Evolutionary conservation across 2,113 vertebrate species (phyloP).

Genomic region (Dascyllus trimaculatus): DNA sequence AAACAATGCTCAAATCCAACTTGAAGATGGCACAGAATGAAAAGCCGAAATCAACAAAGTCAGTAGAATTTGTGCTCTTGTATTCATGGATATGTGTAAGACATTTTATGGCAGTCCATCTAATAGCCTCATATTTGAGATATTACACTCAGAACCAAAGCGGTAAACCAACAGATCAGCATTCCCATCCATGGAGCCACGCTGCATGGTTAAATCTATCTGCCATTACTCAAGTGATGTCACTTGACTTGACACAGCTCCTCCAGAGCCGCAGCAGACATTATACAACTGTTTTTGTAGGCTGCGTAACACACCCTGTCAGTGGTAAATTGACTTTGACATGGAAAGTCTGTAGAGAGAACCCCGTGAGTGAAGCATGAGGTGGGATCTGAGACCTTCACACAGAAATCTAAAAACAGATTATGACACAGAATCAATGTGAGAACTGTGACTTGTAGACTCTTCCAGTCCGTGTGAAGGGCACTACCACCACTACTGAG

Average conservation of each 20-base stretch:
- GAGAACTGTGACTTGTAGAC: not conserved
- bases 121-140: not conserved
- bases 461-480: not conserved
- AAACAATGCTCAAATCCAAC: not conserved
- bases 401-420: not conserved
- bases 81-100: no score
- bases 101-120: no score
- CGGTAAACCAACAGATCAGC: not conserved
- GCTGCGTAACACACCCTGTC: not conserved
- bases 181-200: not conserved
- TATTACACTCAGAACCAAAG: conserved; percentile 2
- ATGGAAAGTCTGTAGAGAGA: conserved; percentile 12
- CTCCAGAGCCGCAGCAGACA: conserved; percentile 27
- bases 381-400: not conserved
- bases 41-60: not conserved
- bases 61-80: no score
- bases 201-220: not conserved
- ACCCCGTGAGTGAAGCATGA: not conserved
- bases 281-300: conserved; percentile 16
- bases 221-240: conserved; percentile 17
- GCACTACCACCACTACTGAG: not conserved
- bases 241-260: conserved; percentile 14
- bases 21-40: not conserved
- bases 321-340: conserved; percentile 12
- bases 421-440: not conserved